These are phyloP conservation scores for Coreius guichenoti DNA, from an alignment of 2,797 vertebrate species.

Conservation along the genomic window DNA sequence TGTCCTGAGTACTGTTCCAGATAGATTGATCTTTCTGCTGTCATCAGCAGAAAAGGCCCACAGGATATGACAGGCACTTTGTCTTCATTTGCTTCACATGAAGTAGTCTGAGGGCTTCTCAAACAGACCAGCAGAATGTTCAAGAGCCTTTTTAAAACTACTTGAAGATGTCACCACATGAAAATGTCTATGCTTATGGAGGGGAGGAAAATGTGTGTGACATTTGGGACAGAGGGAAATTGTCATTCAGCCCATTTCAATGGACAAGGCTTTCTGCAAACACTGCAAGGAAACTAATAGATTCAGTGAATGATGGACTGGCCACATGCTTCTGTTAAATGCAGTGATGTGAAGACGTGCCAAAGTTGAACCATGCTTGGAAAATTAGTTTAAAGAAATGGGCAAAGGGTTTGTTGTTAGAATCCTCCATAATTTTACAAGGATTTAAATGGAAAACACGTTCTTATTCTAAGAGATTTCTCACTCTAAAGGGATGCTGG, in stretches of 20 bases:
- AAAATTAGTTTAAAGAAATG: neutral
- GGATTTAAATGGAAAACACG: constrained; percentile 6
- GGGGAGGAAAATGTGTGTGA: neutral
- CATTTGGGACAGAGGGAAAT: constrained; percentile 9
- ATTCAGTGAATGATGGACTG: constrained; percentile 4
- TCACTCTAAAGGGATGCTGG: constrained; percentile 1
- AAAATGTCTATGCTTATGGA: neutral
- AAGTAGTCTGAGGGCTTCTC: neutral
- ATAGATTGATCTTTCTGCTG: constrained; percentile 30
- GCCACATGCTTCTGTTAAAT: constrained; percentile 15
- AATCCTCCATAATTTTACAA: neutral
- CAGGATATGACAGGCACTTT: constrained; percentile 19
- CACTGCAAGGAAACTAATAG: constrained; percentile 1
- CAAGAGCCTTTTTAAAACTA: constrained; percentile 20
- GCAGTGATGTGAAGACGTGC: neutral
- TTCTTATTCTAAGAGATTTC: neutral
- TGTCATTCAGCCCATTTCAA: neutral
- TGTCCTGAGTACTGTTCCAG: constrained; percentile 31
- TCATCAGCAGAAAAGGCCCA: constrained; percentile 26
- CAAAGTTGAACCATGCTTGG: neutral
- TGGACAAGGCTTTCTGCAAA: neutral
- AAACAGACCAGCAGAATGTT: constrained; percentile 21
- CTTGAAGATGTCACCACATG: constrained; percentile 25
- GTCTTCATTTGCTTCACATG: constrained; percentile 18
- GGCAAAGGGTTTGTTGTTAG: neutral